Base-by-base conservation (phyloP, 2,113 vertebrate genomes). In the Sinocyclocheilus anophthalmus region DNA sequence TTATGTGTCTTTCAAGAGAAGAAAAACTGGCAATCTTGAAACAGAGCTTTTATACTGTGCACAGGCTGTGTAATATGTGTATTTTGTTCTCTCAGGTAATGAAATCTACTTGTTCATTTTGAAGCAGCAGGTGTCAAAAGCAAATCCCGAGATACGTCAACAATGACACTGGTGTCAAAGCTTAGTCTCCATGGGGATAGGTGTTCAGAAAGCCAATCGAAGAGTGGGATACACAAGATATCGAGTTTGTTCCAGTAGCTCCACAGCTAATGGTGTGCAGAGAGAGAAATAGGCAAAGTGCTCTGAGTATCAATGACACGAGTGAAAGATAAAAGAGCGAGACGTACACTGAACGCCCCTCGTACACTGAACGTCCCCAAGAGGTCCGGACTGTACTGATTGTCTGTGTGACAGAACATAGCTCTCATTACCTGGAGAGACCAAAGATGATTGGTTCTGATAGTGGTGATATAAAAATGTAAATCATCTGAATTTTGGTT, bases 141-240 rank as follows among this genome's bases (percentile, higher is more conserved):
- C 61, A 69, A 69, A 48, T 26, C 42, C 45, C 33, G 30, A 14
- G 9, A 69, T 48, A 39, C 30, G n/a, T 65, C 63, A 75, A 14
- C 10, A 30, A 30, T 67, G 33, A 65, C 22, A 42, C 26, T 85
- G 39, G 55, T 42, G 3, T 79, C 53, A 88, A 33, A 63, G 55
- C 30, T n/a, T 37, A 20, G 37, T 55, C 8, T 65, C 84, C 75
- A 84, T 73, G 65, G 81, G 61, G 76, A 88, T 33, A 13, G 26
- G n/a, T 70, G 80, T 53, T 85, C 63, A 83, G 39, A 61, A 26
- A 72, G 42, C 20, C 14, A 37, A 16, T 76, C 4, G 42, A 11
- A 48, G 16, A 81, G 13, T 24, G 53, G 24, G 73, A 39, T 45
- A 45, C 42, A 77, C 24, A 7, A 18, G 16, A 24, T 20, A 45